Conservation (phyloP, 1,140 invertebrate species). For the Drosophila willistoni region DNA sequence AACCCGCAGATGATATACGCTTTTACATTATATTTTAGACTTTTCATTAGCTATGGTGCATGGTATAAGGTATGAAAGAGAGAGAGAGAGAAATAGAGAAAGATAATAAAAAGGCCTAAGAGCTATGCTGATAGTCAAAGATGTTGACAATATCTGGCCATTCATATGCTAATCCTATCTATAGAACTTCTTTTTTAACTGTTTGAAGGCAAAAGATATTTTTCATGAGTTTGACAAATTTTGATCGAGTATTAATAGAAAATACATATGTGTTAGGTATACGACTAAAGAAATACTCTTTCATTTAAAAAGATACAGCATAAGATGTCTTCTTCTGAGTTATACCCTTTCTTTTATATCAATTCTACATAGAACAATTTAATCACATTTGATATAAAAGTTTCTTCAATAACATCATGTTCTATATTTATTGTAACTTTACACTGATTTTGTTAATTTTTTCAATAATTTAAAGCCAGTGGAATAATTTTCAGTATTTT, state of each 20-base stretch:
- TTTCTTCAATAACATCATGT: no score
- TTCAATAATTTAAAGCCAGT: no score
- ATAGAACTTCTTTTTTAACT: conserved; percentile 31
- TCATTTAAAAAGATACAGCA: no score
- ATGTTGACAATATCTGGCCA: conserved; percentile 38
- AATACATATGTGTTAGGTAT: background rate
- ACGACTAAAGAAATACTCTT: background rate
- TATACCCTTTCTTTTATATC: no score
- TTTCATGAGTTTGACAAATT: background rate
- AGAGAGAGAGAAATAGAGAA: background rate
- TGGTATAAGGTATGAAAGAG: background rate
- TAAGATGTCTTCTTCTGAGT: no score
- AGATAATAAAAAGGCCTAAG: conserved; percentile 9
- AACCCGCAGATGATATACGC: conserved; percentile 61
- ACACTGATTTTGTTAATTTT: no score
- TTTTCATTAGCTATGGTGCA: conserved; percentile 61
- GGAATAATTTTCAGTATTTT: no score
- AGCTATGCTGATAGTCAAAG: conserved; percentile 19
- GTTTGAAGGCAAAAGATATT: background rate
- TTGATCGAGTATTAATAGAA: background rate
- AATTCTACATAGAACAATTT: no score
- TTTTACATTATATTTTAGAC: conserved; percentile 36
- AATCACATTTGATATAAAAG: no score
- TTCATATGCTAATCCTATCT: conserved; percentile 40
- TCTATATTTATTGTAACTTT: no score